Conservation (phyloP, 2,113 vertebrate genomes). For the Eurypyga helias region DNA sequence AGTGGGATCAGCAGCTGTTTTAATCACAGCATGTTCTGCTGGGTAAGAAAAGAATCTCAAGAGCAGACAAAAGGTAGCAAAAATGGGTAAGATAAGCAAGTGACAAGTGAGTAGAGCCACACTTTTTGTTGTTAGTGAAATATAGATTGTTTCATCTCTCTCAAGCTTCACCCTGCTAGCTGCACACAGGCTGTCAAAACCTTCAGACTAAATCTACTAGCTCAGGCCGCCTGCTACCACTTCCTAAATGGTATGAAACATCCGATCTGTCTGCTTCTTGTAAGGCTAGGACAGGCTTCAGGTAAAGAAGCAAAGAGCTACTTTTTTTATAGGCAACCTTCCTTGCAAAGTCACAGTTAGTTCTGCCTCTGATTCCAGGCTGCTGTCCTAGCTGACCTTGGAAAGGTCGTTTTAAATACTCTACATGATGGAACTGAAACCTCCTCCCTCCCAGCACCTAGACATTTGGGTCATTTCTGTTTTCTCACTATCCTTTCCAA, state of each 20-base stretch:
- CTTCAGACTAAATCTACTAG: neutral
- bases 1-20: neutral
- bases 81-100: neutral
- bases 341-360: neutral
- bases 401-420: neutral
- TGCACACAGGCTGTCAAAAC: neutral
- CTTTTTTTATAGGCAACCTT: neutral
- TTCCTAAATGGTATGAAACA: neutral
- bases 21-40: neutral
- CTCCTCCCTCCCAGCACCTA: neutral
- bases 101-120: neutral
- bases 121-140: neutral
- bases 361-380: neutral
- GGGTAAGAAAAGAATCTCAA: neutral
- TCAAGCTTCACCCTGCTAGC: neutral
- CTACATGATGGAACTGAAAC: neutral
- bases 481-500: neutral
- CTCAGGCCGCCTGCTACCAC: neutral
- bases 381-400: neutral
- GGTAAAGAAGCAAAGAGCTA: neutral
- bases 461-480: neutral
- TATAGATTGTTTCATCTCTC: neutral
- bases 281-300: neutral
- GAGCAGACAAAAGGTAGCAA: neutral
- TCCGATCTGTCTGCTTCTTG: neutral